Conservation (phyloP, 1,140 invertebrate species). For the Solenopsis invicta region DNA sequence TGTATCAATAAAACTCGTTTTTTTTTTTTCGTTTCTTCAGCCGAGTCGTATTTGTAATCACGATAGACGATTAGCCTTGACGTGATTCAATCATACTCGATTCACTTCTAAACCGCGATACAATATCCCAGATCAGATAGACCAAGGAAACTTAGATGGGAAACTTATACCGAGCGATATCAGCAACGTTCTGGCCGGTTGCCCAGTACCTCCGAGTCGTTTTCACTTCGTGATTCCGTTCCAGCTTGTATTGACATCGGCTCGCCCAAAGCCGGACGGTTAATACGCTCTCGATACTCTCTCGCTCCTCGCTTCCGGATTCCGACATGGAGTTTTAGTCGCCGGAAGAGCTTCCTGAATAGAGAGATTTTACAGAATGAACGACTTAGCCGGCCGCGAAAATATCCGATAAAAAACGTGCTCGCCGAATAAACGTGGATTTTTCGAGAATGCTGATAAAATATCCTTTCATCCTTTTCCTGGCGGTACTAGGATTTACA, state of each 20-base stretch:
- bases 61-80: background rate
- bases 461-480: constrained; percentile 12
- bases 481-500: background rate
- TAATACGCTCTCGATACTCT: constrained; percentile 73
- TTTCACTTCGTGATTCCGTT: constrained; percentile 73
- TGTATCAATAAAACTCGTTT: background rate
- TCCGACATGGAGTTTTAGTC: constrained; percentile 35
- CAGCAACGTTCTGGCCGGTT: constrained; percentile 67
- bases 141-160: constrained; percentile 42
- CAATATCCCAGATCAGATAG: constrained; percentile 23
- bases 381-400: constrained; percentile 46
- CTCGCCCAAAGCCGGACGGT: constrained; percentile 61
- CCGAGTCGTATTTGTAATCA: background rate
- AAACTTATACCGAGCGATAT: constrained; percentile 71
- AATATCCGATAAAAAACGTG: constrained; percentile 58
- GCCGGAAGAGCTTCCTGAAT: constrained; percentile 48
- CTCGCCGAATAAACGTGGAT: constrained; percentile 1
- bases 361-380: constrained; percentile 53
- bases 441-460: constrained; percentile 31
- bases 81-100: background rate
- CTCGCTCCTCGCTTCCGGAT: constrained; percentile 41
- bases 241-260: constrained; percentile 70
- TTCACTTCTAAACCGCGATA: constrained; percentile 31
- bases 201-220: constrained; percentile 70
- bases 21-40: background rate